Conservation (phyloP, 2,113 vertebrate genomes). For the Xenopus laevis region DNA sequence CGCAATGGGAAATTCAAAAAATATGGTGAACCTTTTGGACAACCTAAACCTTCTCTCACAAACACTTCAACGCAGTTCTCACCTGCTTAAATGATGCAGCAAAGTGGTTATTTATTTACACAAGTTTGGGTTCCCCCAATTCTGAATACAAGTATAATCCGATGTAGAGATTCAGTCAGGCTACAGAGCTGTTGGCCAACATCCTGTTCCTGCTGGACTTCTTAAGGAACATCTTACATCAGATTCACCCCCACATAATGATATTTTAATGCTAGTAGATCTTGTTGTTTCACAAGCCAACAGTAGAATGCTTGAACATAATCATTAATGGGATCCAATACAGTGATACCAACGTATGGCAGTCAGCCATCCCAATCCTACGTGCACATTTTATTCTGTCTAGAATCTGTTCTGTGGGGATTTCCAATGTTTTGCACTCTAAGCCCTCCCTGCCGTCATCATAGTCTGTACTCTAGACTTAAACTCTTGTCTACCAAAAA, state of each 20-base stretch:
- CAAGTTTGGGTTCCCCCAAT: constrained; percentile 74
- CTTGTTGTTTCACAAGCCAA: constrained; percentile 76
- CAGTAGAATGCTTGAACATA: constrained; percentile 68
- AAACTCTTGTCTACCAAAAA: too few relatives aligned
- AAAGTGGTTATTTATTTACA: constrained; percentile 80
- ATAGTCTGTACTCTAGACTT: too few relatives aligned
- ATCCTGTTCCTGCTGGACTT: constrained; percentile 81
- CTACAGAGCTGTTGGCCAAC: constrained; percentile 79
- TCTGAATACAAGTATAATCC: constrained; percentile 87
- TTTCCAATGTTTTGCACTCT: too few relatives aligned
- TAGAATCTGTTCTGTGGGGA: too few relatives aligned
- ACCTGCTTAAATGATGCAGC: constrained; percentile 85
- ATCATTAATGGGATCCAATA: constrained; percentile 67
- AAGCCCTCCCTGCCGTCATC: too few relatives aligned
- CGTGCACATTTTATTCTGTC: too few relatives aligned
- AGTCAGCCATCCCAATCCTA: constrained; percentile 72
- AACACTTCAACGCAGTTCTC: constrained; percentile 90
- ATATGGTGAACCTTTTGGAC: constrained; percentile 97
- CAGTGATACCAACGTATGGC: constrained; percentile 70
- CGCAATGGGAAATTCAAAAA: constrained; percentile 90
- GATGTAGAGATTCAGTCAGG: constrained; percentile 79
- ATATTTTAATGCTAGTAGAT: constrained; percentile 85
- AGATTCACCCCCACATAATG: constrained; percentile 82
- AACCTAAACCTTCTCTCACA: constrained; percentile 92
- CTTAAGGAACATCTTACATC: constrained; percentile 94